Base-by-base conservation (phyloP, 2,113 vertebrate genomes). In the Chaetorhynchus papuensis region DNA sequence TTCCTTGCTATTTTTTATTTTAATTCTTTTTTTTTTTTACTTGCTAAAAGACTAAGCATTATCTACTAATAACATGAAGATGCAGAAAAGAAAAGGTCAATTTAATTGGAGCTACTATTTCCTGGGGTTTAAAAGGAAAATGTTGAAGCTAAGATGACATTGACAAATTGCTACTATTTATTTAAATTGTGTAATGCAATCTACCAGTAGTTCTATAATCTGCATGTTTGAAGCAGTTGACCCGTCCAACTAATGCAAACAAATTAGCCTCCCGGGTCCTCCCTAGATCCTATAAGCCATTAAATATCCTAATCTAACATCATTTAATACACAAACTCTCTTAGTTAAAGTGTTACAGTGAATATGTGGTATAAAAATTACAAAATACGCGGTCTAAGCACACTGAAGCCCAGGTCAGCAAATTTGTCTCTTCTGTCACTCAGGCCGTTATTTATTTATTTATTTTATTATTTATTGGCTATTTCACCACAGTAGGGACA, bases 151-250 rank as follows among this genome's bases (percentile, higher is more conserved):
- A 98, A 98, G 97, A 97, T 99, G 98, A 99, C 98, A 99, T 98
- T 99, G 99, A 99, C 98, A 99, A 99, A 99, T 99, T 99, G 98
- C 98, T 98, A 98, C 98, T 98, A 98, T 99, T 99, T 99, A 99
- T 99, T 99, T 99, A 99, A 99, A 99, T 99, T 96, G 97, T 98
- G 98, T 98, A 99, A 99, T 96, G 97, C 96, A 99, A 99, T 99
- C 98, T 98, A 97, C 97, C 96, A 97, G 97, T 98, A 98, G 98
- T 98, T 98, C 98, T 98, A 98, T 98, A 98, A 98, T 98, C 98
- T 98, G 98, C 98, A 98, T 98, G 98, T 98, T 98, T 98, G 97
- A 98, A 98, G 97, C 96, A 97, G 97, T 98, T 99, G 98, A 99
- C 98, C 98, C 96, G 41, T 97, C 97, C 98, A 98, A 98, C 98